Conservation (phyloP, 1,140 invertebrate genomes). For the Tachypleus tridentatus region DNA sequence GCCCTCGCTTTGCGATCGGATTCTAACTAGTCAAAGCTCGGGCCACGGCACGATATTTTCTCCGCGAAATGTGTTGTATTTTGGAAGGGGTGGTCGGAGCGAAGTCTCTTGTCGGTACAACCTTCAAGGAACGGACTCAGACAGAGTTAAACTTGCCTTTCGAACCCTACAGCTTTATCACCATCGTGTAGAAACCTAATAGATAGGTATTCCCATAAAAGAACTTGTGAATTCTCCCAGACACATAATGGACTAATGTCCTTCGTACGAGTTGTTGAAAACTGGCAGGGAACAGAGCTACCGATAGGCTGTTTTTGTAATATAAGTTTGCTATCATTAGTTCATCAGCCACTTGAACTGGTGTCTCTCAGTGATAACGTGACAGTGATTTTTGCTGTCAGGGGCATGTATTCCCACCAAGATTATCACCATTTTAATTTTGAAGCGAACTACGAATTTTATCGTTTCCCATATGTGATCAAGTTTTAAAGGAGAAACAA, state of each 20-base stretch:
- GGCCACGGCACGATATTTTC: slow-evolving; percentile 18
- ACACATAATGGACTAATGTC: slow-evolving; percentile 4
- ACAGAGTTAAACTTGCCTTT: slow-evolving; percentile 19
- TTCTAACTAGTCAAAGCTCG: slow-evolving; percentile 19
- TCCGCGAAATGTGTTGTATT: slow-evolving; percentile 23
- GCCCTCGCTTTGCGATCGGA: slow-evolving; percentile 20
- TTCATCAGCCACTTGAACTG: slow-evolving; percentile 51
- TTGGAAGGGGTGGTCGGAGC: slow-evolving; percentile 21
- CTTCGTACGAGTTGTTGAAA: slow-evolving; percentile 6
- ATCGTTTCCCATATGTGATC: slow-evolving; percentile 47
- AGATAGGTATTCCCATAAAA: neutral
- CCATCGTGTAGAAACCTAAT: slow-evolving; percentile 15
- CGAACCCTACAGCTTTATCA: slow-evolving; percentile 14
- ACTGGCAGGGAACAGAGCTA: slow-evolving; percentile 8
- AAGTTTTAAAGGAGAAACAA: slow-evolving; percentile 15
- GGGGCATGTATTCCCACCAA: slow-evolving; percentile 65
- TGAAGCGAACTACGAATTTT: slow-evolving; percentile 72
- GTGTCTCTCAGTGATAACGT: slow-evolving; percentile 59
- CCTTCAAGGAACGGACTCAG: slow-evolving; percentile 17
- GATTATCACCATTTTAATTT: slow-evolving; percentile 72
- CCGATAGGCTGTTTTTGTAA: slow-evolving; percentile 60
- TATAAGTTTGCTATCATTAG: slow-evolving; percentile 39
- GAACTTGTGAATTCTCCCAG: neutral
- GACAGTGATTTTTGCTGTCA: slow-evolving; percentile 65
- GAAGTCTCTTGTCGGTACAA: slow-evolving; percentile 25